These are phyloP conservation scores for Drosophila miranda DNA, from an alignment of 1,140 invertebrate species.

Conservation along the genomic window DNA sequence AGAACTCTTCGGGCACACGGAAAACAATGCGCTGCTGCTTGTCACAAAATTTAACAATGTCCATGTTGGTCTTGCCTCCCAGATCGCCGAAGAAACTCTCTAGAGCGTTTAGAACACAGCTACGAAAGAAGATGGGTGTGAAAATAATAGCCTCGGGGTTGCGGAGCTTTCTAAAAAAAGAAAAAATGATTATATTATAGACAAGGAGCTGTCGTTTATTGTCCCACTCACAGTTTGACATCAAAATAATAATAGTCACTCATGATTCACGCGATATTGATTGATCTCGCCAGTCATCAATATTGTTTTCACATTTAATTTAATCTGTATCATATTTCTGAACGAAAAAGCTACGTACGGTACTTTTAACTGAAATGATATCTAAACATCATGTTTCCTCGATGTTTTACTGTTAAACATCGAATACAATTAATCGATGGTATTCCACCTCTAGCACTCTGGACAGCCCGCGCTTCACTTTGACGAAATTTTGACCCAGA, in stretches of 20 bases:
- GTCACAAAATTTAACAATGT: slow-evolving; percentile 85
- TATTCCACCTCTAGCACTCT: too few relatives aligned
- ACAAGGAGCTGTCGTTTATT: neutral
- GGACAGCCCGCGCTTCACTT: too few relatives aligned
- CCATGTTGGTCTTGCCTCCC: slow-evolving; percentile 83
- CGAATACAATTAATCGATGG: too few relatives aligned
- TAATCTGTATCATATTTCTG: neutral
- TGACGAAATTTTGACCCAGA: neutral
- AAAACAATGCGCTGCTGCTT: slow-evolving; percentile 83
- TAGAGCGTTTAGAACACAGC: slow-evolving; percentile 84
- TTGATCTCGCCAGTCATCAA: slow-evolving; percentile 3
- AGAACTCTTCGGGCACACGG: slow-evolving; percentile 84
- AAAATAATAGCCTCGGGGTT: slow-evolving; percentile 76
- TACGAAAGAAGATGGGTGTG: slow-evolving; percentile 84
- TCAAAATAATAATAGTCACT: slow-evolving; percentile 54
- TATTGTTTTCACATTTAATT: slow-evolving; percentile 5
- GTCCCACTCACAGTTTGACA: slow-evolving; percentile 52
- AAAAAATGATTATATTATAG: neutral
- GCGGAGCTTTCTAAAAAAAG: slow-evolving; percentile 82
- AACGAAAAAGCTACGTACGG: neutral
- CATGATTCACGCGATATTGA: slow-evolving; percentile 18
- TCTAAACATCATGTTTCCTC: too few relatives aligned
- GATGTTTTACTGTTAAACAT: too few relatives aligned
- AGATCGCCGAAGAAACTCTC: slow-evolving; percentile 85
- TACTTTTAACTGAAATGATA: too few relatives aligned